A percentile compares a stretch with the other conserved stretches of the same genome.
Conservation (phyloP, 2,888 invertebrate genomes). For the Cartodere bifasciata region DNA sequence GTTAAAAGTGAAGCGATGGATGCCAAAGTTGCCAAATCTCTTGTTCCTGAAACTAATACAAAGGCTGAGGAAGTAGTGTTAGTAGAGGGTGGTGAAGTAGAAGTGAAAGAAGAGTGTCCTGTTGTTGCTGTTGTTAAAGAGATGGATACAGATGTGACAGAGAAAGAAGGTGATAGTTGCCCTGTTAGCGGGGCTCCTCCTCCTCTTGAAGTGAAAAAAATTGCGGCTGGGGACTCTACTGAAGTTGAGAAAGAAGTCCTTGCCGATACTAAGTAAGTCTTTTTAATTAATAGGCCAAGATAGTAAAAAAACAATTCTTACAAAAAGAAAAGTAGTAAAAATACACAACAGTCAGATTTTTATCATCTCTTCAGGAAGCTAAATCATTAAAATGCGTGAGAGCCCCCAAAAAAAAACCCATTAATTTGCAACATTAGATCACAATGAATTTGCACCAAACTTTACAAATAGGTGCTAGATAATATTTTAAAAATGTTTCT, state of each 20-base stretch:
- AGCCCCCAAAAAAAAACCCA: no score
- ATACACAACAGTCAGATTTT: neutral
- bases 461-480: no score
- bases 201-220: conserved; percentile 11
- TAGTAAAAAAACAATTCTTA: neutral
- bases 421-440: no score
- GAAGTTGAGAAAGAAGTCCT: conserved; percentile 3
- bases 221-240: conserved; percentile 16
- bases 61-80: conserved; percentile 2
- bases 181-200: conserved; percentile 2
- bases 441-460: no score
- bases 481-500: no score
- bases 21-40: neutral
- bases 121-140: conserved; percentile 12
- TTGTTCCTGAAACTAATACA: conserved; percentile 1
- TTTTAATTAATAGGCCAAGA: neutral
- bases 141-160: conserved; percentile 3
- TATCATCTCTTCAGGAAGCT: neutral
- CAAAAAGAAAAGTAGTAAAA: neutral
- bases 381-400: no score
- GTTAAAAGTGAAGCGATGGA: neutral
- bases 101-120: conserved; percentile 21
- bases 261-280: conserved; percentile 9
- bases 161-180: conserved; percentile 9
- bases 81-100: conserved; percentile 19